A percentile compares a stretch with the other conserved stretches of the same genome.
Conservation (phyloP, 2,888 invertebrate genomes). For the Teleogryllus oceanicus region DNA sequence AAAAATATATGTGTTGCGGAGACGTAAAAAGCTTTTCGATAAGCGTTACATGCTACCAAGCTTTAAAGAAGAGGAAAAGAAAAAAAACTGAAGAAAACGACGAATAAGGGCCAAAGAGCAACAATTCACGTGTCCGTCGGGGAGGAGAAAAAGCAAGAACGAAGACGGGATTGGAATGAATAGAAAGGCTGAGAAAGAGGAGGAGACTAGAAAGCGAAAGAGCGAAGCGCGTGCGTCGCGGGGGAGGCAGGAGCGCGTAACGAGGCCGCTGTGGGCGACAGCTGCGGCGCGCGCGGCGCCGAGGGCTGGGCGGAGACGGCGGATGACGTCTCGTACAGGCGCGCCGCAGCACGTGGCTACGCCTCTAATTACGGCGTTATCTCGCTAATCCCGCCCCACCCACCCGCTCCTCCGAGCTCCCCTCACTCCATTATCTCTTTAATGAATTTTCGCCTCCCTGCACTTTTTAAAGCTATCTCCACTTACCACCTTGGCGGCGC, state of each 20-base stretch:
- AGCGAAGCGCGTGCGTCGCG: background rate
- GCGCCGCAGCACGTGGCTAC: slow-evolving; percentile 2
- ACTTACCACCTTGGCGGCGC: background rate
- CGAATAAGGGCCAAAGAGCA: too few relatives aligned
- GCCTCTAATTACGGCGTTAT: slow-evolving; percentile 6
- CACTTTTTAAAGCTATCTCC: background rate
- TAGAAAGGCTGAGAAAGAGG: too few relatives aligned
- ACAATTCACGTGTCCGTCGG: too few relatives aligned
- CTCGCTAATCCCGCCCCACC: background rate
- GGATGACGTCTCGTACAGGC: background rate
- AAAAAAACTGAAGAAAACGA: too few relatives aligned
- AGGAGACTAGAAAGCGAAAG: too few relatives aligned
- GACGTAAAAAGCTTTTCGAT: too few relatives aligned
- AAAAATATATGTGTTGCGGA: too few relatives aligned
- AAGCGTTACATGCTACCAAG: too few relatives aligned
- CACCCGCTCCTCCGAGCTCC: too few relatives aligned
- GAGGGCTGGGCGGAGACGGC: background rate
- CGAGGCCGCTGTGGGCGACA: slow-evolving; percentile 1
- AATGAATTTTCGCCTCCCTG: slow-evolving; percentile 5
- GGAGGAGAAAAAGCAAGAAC: too few relatives aligned
- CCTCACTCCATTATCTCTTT: slow-evolving; percentile 6
- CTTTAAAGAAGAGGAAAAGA: too few relatives aligned
- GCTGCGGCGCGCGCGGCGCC: background rate
- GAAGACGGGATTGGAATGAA: too few relatives aligned
- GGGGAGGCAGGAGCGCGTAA: background rate